Evolutionary conservation across 2,888 invertebrate genomes (phyloP).

Genomic region (Buathra laborator): DNA sequence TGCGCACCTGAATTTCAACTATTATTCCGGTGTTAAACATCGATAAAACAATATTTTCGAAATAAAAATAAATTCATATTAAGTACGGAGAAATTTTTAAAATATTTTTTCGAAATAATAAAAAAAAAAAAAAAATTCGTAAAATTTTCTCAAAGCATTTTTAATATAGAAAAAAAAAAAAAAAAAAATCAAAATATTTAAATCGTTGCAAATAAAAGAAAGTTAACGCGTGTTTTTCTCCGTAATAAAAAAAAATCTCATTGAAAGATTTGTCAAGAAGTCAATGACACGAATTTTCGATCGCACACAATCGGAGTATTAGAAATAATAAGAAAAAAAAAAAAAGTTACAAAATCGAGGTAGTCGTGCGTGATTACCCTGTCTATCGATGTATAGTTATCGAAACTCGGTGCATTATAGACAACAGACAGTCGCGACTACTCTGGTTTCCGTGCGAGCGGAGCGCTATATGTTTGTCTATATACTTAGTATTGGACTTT

Average conservation of each 20-base stretch:
- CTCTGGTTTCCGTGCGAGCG: neutral
- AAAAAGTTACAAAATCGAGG: neutral
- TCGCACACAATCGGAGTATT: neutral
- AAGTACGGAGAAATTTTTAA: neutral
- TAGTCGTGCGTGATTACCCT: neutral
- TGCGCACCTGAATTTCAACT: neutral
- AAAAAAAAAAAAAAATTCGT: no score
- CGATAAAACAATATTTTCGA: no score
- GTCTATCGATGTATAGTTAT: neutral
- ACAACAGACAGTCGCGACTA: neutral
- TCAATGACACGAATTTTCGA: neutral
- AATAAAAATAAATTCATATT: neutral
- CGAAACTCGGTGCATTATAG: neutral
- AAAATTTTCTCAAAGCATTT: neutral
- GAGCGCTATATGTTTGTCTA: neutral
- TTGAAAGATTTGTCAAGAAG: no score
- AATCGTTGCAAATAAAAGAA: neutral
- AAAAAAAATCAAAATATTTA: neutral
- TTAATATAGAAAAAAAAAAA: neutral
- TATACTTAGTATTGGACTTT: neutral
- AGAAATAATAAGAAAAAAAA: neutral
- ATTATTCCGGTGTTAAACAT: no score
- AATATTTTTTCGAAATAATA: neutral
- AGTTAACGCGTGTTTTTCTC: neutral
- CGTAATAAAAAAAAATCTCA: neutral